These are phyloP conservation scores for Taenioides sp. DNA, from an alignment of 2,797 vertebrate species.

Conservation along the genomic window DNA sequence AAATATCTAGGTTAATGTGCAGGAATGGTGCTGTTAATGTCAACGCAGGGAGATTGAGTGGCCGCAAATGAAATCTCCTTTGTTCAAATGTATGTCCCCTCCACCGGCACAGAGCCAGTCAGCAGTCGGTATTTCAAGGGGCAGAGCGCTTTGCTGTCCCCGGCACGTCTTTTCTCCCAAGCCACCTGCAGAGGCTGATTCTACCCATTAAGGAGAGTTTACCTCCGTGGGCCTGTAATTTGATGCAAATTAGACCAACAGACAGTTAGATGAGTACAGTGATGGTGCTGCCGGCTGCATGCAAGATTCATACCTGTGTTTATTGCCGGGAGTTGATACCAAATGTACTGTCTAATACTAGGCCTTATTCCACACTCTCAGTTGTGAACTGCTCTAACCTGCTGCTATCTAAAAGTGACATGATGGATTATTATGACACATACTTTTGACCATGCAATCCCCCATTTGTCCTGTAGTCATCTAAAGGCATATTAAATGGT, in stretches of 20 bases:
- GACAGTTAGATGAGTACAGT: conserved; percentile 58
- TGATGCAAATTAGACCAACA: conserved; percentile 64
- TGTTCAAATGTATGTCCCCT: conserved; percentile 60
- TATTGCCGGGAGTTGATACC: conserved; percentile 7
- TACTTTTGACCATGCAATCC: neutral
- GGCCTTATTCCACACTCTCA: neutral
- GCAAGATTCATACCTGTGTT: conserved; percentile 27
- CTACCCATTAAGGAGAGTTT: conserved; percentile 64
- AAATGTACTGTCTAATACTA: neutral
- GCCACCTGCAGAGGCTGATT: conserved; percentile 69
- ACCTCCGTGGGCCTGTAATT: conserved; percentile 63
- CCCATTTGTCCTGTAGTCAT: neutral
- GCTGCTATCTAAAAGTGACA: neutral
- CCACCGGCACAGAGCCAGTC: conserved; percentile 53
- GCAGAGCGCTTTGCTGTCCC: conserved; percentile 39
- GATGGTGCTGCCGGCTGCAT: conserved; percentile 35
- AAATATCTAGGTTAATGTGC: conserved; percentile 67
- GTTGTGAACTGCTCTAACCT: neutral
- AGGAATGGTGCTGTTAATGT: conserved; percentile 54
- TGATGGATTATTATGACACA: neutral
- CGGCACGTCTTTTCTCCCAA: conserved; percentile 30
- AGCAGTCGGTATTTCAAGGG: conserved; percentile 43
- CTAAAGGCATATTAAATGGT: neutral
- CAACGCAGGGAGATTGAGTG: conserved; percentile 57
- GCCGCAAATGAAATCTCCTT: conserved; percentile 52